Evolutionary conservation across 2,113 vertebrate species (phyloP), one percentile per base, ranked within the genome.

Genomic region (Chloroceryle aenea): DNA sequence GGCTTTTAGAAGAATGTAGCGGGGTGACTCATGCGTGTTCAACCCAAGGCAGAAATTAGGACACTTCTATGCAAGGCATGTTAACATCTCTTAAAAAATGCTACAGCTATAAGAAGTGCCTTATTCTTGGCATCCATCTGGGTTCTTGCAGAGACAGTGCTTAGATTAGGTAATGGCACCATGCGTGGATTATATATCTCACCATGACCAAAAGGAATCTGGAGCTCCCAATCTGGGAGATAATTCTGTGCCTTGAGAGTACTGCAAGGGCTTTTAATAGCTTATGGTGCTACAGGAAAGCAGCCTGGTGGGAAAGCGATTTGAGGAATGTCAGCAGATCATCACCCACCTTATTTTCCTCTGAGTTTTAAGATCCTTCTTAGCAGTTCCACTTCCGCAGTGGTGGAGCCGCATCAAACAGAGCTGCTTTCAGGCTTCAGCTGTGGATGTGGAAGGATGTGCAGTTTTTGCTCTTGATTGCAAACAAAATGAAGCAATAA

Each of bases 101-200:
- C 83, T 89, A 25, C 61, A 84, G 83, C 90, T 95, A 89, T 92
- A 95, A 96, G 90, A 32, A 92, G 83, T 61, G 79, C 47, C 88
- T 96, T 96, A 96, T 96, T 96, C 93, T 89, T 90, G 95, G 92
- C 88, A 75, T 78, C 92, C 96, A 93, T 96, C 92, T 96, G 96
- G 82, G 61, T 71, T 88, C 85, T 95, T 83, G 85, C 85, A 93
- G 89, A 93, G 92, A 87, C 5, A 3, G 47, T 48, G 53, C 87
- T 92, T 79, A 40, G 66, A 89, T 74, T 85, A 90, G 91, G 93
- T 88, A 95, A 88, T 19, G 43, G 80, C 68, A 86, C 83, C 83
- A 59, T 82, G 94, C 80, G 82, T 76, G 78, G 94, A 92, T 94
- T 93, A 73, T 76, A 9, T 74, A 90, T 91, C 78, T 93, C 85